These are phyloP conservation scores for Telmatochromis sp. DNA, from an alignment of 2,113 vertebrate genomes.

Conservation along the genomic window DNA sequence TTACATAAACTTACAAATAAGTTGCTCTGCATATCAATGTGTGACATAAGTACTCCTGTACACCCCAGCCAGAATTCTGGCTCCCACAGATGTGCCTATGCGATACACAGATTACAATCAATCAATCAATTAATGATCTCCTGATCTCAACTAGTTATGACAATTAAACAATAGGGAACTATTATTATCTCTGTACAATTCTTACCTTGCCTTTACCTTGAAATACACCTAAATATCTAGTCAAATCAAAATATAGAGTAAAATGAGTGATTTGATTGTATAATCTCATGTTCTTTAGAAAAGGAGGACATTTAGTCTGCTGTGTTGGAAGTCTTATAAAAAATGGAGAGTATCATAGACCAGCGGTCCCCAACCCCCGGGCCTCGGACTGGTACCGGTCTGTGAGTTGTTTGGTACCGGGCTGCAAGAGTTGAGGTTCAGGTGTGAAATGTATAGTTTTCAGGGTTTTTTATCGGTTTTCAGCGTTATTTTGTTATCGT, in stretches of 20 bases:
- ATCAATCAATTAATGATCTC: neutral
- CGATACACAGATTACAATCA: rapidly evolving
- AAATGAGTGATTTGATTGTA: neutral
- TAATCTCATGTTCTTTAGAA: neutral
- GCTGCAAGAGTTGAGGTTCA: rapidly evolving
- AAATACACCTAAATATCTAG: neutral
- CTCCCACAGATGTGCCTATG: neutral
- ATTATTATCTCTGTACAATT: neutral
- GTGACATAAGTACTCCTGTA: neutral
- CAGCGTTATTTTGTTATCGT: too few relatives aligned
- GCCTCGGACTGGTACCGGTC: rapidly evolving
- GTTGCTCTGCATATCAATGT: rapidly evolving
- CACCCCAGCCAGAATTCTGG: neutral
- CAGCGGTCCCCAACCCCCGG: too few relatives aligned
- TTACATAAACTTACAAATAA: neutral
- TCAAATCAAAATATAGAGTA: neutral
- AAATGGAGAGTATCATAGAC: neutral
- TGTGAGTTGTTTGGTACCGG: rapidly evolving
- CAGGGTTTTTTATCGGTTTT: too few relatives aligned
- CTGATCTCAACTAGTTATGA: neutral
- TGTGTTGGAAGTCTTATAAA: neutral
- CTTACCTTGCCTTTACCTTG: neutral
- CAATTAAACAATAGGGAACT: neutral
- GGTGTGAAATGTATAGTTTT: too few relatives aligned
- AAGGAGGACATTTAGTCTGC: neutral